Percentiles rank a stretch among this genome's conserved stretches.
phyloP scores from a whole-genome alignment of 2,113 vertebrate genomes.

The Tychaedon coryphoeus region DNA sequence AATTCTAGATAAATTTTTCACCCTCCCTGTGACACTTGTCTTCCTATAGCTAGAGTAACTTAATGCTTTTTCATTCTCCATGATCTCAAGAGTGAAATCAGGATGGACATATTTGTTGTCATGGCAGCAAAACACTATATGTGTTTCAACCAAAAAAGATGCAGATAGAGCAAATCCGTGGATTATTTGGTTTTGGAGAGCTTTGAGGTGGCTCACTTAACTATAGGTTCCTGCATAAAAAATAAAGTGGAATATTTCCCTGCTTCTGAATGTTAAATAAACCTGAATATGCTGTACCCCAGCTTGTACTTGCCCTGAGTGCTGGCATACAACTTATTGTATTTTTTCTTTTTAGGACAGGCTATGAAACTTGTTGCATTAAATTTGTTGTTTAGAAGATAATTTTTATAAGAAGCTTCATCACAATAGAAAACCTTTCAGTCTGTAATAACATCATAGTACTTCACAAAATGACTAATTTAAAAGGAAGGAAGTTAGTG shows the following conservation, averaged over 20 bases:
- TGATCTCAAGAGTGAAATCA: neutral
- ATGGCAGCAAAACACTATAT: slow-evolving; percentile 13
- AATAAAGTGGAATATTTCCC: neutral
- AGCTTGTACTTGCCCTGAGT: neutral
- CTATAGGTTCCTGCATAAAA: neutral
- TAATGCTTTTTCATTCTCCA: neutral
- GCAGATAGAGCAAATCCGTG: neutral
- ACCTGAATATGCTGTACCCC: neutral
- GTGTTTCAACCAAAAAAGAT: slow-evolving; percentile 17
- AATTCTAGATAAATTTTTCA: neutral
- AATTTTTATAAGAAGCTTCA: neutral
- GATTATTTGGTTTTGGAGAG: neutral
- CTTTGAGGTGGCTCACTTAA: neutral
- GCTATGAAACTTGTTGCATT: neutral
- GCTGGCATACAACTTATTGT: neutral
- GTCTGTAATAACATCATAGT: neutral
- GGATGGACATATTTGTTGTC: neutral
- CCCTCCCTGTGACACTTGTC: neutral
- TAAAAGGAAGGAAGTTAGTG: neutral
- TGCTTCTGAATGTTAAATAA: neutral
- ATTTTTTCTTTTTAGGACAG: neutral
- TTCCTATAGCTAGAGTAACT: neutral
- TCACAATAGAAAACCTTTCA: neutral
- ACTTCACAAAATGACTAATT: neutral
- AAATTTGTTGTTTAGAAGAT: neutral